Evolutionary conservation across 2,888 invertebrate species (phyloP).

Genomic region (Allophyes oxyacanthae): DNA sequence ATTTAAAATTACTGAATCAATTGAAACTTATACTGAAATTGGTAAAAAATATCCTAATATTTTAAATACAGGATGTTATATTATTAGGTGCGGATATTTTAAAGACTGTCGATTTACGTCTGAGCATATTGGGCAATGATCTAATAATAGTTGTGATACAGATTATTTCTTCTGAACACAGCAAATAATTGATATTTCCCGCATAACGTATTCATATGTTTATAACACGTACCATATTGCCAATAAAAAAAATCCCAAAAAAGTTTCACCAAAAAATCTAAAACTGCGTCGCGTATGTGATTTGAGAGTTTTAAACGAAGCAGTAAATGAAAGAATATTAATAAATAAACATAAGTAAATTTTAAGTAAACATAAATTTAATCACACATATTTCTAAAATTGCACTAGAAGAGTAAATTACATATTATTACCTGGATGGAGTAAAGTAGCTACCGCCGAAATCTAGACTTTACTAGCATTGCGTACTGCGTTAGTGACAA

Average conservation of each 20-base stretch:
- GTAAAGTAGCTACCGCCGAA: conserved; percentile 3
- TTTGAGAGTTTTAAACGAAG: conserved; percentile 78
- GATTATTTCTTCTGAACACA: too few relatives aligned
- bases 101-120: too few relatives aligned
- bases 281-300: conserved; percentile 82
- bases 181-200: too few relatives aligned
- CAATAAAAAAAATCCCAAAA: conserved; percentile 1
- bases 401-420: conserved; percentile 76
- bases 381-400: conserved; percentile 81
- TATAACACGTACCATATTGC: too few relatives aligned
- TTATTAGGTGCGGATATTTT: too few relatives aligned
- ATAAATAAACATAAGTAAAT: conserved; percentile 64
- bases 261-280: conserved; percentile 59
- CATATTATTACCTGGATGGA: conserved; percentile 40
- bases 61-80: too few relatives aligned
- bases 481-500: neutral
- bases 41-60: too few relatives aligned
- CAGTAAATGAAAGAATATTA: conserved; percentile 69
- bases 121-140: too few relatives aligned
- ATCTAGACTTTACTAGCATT: neutral
- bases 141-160: too few relatives aligned
- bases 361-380: conserved; percentile 71
- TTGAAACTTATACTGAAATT: too few relatives aligned
- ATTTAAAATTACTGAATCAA: too few relatives aligned
- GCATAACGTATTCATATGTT: too few relatives aligned